Evolutionary conservation across 2,797 vertebrate species (phyloP).

Genomic region (Apogon hyalosoma): DNA sequence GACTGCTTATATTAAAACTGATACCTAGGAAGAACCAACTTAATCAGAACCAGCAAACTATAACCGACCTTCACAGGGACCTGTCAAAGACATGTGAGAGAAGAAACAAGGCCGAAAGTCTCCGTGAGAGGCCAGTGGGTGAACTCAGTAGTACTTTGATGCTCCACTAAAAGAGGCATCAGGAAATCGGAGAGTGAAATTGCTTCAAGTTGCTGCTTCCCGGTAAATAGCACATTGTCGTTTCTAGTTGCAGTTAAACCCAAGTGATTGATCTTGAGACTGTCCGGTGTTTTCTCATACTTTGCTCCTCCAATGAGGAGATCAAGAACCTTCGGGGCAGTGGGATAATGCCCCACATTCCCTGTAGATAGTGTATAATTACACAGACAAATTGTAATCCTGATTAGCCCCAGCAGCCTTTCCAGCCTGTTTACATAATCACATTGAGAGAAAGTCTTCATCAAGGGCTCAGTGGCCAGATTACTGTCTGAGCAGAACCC

Average conservation of each 20-base stretch:
- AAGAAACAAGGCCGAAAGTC: slow-evolving; percentile 25
- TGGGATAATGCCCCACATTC: slow-evolving; percentile 68
- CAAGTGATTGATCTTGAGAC: slow-evolving; percentile 11
- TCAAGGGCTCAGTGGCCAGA: slow-evolving; percentile 75
- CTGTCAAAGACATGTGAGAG: slow-evolving; percentile 50
- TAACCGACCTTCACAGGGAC: slow-evolving; percentile 43
- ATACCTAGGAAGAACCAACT: slow-evolving; percentile 63
- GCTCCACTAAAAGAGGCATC: slow-evolving; percentile 34
- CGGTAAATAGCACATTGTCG: slow-evolving; percentile 19
- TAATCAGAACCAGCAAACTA: slow-evolving; percentile 63
- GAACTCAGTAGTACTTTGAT: slow-evolving; percentile 30
- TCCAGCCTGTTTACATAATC: slow-evolving; percentile 79
- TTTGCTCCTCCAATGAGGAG: slow-evolving; percentile 37
- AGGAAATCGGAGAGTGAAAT: slow-evolving; percentile 12
- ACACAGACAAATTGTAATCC: slow-evolving; percentile 82
- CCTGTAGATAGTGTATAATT: slow-evolving; percentile 78
- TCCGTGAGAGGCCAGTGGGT: slow-evolving; percentile 28
- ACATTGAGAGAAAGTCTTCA: slow-evolving; percentile 77
- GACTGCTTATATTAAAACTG: slow-evolving; percentile 67
- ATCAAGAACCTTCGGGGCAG: slow-evolving; percentile 65
- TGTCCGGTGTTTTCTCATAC: slow-evolving; percentile 18
- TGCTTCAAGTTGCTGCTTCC: slow-evolving; percentile 4
- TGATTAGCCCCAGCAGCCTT: slow-evolving; percentile 78
- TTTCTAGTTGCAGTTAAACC: slow-evolving; percentile 16
- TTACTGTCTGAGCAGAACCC: slow-evolving; percentile 65